Evolutionary conservation across 2,113 vertebrate genomes (phyloP).

Genomic region (Platichthys stellatus): DNA sequence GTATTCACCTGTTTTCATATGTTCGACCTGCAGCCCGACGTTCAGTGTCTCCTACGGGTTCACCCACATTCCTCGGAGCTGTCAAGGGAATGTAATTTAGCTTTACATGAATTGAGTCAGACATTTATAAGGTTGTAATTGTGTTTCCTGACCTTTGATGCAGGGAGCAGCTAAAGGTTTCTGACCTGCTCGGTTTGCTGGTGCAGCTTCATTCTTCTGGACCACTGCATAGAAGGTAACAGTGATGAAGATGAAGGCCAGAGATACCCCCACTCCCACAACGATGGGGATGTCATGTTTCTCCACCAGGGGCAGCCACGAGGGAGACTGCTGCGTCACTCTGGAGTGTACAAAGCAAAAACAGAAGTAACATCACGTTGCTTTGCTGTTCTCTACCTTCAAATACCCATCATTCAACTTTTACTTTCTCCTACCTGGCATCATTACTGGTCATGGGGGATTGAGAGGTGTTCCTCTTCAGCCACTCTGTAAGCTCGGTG

Average conservation of each 20-base stretch:
- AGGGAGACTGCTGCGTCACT: conserved; percentile 67
- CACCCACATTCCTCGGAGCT: conserved; percentile 78
- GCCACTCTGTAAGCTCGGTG: conserved; percentile 62
- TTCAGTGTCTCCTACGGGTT: conserved; percentile 69
- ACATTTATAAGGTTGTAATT: neutral
- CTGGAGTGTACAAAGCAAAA: conserved; percentile 44
- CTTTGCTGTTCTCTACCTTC: neutral
- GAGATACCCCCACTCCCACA: conserved; percentile 83
- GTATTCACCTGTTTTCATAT: conserved; percentile 83
- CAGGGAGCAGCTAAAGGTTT: too few relatives aligned
- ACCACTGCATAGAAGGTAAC: conserved; percentile 85
- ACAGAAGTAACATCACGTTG: neutral
- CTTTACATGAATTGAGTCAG: neutral
- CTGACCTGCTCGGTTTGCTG: conserved; percentile 75
- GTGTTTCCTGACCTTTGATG: neutral
- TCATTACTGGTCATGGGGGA: conserved; percentile 79
- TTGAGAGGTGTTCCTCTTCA: conserved; percentile 81
- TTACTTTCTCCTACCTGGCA: conserved; percentile 67
- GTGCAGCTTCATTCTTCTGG: conserved; percentile 79
- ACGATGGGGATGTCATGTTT: conserved; percentile 86
- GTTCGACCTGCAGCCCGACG: conserved; percentile 68
- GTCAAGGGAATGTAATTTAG: conserved; percentile 22
- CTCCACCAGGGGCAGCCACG: conserved; percentile 81
- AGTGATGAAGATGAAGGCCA: conserved; percentile 85
- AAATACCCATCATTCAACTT: neutral